A percentile compares a stretch with the other conserved stretches of the same genome.
These are phyloP conservation scores for Paradisaea rubra DNA, from an alignment of 2,113 vertebrate genomes.

Conservation along the genomic window DNA sequence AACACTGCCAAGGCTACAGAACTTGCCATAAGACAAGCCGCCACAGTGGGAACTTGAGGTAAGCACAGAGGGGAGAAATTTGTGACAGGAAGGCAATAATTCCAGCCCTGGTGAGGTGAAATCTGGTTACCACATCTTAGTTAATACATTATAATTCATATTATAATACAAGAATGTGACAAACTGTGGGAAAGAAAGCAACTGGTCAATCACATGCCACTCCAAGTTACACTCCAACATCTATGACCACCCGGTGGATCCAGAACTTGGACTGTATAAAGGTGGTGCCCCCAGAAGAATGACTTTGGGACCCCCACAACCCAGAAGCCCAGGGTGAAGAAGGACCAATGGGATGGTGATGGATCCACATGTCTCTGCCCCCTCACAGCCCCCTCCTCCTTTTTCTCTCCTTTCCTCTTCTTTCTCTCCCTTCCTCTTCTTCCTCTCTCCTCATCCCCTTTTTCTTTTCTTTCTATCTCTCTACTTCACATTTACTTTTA, in stretches of 20 bases:
- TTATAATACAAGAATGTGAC: background rate
- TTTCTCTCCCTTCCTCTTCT: background rate
- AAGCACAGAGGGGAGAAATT: background rate
- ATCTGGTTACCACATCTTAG: background rate
- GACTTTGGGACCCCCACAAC: background rate
- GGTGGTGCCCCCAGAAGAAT: background rate
- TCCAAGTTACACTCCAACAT: background rate
- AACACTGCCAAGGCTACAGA: background rate
- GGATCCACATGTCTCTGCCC: rapidly evolving
- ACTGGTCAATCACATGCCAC: background rate
- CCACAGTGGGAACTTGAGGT: background rate
- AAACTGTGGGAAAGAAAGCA: background rate
- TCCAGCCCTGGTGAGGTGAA: background rate
- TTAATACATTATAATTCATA: background rate
- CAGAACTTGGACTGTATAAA: background rate
- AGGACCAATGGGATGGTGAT: background rate
- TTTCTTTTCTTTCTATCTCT: background rate
- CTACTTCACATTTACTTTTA: background rate
- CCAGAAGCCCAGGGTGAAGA: background rate
- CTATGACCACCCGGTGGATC: rapidly evolving
- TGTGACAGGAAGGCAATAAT: background rate
- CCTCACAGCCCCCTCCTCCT: rapidly evolving
- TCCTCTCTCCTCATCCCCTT: background rate
- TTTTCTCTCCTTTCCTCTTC: background rate
- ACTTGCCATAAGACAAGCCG: background rate